Evolutionary conservation across 1,140 invertebrate species (phyloP).

Genomic region (Drosophila aff.): DNA sequence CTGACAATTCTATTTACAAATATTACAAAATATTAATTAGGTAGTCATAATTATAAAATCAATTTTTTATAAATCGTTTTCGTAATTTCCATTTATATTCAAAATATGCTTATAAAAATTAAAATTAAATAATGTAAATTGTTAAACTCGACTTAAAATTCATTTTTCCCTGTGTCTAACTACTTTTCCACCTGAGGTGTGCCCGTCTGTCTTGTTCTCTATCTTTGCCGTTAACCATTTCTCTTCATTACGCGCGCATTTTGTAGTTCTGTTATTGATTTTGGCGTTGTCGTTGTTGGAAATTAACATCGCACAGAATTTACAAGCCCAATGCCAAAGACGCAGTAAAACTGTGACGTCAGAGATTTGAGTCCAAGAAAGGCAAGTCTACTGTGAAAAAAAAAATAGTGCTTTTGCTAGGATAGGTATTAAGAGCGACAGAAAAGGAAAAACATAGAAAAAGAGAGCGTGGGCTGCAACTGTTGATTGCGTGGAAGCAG

Average conservation of each 20-base stretch:
- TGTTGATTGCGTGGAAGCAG: constrained; percentile 44
- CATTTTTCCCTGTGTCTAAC: not conserved
- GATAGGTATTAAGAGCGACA: not conserved
- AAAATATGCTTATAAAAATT: not conserved
- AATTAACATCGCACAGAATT: constrained; percentile 67
- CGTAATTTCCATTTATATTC: not conserved
- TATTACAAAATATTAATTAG: not conserved
- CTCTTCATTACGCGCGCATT: constrained; percentile 31
- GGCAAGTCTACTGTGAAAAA: not conserved
- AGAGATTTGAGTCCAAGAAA: constrained; percentile 32
- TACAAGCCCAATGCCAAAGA: constrained; percentile 58
- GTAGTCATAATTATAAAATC: too few species aligned
- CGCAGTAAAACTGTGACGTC: constrained; percentile 74
- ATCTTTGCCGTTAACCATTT: constrained; percentile 31
- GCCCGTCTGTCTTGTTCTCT: constrained; percentile 23
- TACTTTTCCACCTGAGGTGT: constrained; percentile 5
- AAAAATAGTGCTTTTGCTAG: not conserved
- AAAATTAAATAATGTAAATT: too few species aligned
- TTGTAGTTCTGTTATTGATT: constrained; percentile 64
- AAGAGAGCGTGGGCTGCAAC: constrained; percentile 24
- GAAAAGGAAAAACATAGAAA: not conserved
- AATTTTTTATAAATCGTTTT: not conserved
- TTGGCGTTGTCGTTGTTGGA: constrained; percentile 39
- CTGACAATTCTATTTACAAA: not conserved
- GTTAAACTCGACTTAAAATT: not conserved